Conservation (phyloP, 2,888 invertebrate genomes). For the Lymantria monacha region DNA sequence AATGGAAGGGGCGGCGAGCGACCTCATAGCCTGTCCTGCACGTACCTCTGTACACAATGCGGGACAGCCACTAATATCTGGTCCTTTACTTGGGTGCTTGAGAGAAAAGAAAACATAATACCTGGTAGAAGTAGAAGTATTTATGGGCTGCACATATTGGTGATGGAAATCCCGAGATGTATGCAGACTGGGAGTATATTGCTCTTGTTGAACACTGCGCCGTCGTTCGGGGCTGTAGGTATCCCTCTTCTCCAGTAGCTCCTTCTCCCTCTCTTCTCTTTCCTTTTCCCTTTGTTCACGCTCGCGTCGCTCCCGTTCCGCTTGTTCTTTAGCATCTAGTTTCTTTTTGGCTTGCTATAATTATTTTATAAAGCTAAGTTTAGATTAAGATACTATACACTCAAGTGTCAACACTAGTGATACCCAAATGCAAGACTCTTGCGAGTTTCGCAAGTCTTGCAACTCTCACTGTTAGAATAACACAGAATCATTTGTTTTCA, state of each 20-base stretch:
- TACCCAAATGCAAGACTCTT: too few relatives aligned
- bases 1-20: too few relatives aligned
- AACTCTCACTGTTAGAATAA: too few relatives aligned
- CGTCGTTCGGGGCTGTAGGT: constrained; percentile 48
- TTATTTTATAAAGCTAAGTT: neutral
- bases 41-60: too few relatives aligned
- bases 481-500: too few relatives aligned
- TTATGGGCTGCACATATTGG: neutral
- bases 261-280: constrained; percentile 57
- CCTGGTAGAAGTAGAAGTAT: neutral
- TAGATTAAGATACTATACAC: too few relatives aligned
- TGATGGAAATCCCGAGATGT: neutral
- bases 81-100: too few relatives aligned
- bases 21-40: too few relatives aligned
- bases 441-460: too few relatives aligned
- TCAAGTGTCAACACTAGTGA: too few relatives aligned
- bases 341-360: constrained; percentile 75
- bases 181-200: neutral
- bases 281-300: constrained; percentile 59
- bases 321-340: constrained; percentile 69
- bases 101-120: neutral
- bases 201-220: constrained; percentile 35
- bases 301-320: constrained; percentile 61
- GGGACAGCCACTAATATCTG: too few relatives aligned
- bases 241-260: constrained; percentile 41